Percentiles rank a stretch among this genome's conserved stretches.
These are phyloP conservation scores for Rhinichthys osculus DNA, from an alignment of 2,797 vertebrate genomes.

Conservation along the genomic window DNA sequence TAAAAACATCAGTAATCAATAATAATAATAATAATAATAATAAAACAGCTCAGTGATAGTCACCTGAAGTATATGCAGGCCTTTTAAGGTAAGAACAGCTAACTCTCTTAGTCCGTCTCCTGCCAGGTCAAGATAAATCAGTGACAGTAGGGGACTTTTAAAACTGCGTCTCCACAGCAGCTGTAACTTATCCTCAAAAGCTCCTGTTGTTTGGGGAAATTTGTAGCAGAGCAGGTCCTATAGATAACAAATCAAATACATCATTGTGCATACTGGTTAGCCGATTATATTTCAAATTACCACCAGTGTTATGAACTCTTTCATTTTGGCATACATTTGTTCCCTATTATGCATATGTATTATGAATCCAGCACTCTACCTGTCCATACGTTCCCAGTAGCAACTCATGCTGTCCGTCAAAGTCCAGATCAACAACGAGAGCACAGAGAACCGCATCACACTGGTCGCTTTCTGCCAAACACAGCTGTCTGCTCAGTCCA, in stretches of 20 bases:
- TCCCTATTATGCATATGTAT: neutral
- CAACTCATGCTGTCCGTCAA: conserved; percentile 86
- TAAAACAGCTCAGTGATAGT: neutral
- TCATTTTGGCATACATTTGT: neutral
- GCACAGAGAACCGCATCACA: conserved; percentile 89
- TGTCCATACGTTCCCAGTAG: conserved; percentile 91
- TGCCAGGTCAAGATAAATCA: conserved; percentile 88
- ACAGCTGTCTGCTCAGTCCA: conserved; percentile 78
- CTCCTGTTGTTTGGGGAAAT: conserved; percentile 66
- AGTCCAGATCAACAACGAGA: conserved; percentile 86
- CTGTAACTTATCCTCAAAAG: conserved; percentile 71
- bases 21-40: neutral
- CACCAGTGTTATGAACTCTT: neutral
- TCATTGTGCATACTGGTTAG: neutral
- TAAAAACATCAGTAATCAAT: neutral
- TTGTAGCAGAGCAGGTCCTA: conserved; percentile 93
- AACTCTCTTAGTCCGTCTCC: conserved; percentile 87
- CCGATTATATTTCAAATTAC: neutral
- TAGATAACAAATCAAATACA: neutral
- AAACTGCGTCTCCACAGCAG: conserved; percentile 88
- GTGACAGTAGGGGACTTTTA: conserved; percentile 87
- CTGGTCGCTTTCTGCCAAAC: conserved; percentile 85
- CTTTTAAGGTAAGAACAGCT: conserved; percentile 88
- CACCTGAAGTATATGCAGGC: conserved; percentile 91
- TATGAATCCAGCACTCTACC: conserved; percentile 67